Evolutionary conservation across 2,113 vertebrate species (phyloP).

Genomic region (Amblyornis subalaris): DNA sequence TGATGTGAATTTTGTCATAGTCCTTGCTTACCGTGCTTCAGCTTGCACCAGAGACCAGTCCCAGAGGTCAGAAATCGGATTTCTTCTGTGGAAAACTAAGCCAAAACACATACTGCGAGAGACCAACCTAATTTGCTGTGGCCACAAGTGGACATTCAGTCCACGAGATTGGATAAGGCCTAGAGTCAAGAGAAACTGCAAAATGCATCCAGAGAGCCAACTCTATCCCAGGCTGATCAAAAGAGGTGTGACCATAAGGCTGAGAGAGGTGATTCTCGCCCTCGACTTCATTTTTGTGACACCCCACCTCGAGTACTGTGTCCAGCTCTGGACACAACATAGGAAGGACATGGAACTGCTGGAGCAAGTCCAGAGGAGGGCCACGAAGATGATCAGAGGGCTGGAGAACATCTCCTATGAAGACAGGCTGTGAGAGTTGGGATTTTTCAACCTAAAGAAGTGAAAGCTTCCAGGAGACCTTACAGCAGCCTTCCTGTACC

Average conservation of each 20-base stretch:
- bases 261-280: background rate
- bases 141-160: fast-evolving
- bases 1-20: background rate
- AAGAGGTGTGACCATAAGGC: background rate
- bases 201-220: background rate
- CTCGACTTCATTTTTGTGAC: background rate
- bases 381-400: background rate
- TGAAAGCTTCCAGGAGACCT: fast-evolving
- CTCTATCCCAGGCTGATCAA: background rate
- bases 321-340: background rate
- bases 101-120: background rate
- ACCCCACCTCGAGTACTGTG: background rate
- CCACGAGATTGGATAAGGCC: background rate
- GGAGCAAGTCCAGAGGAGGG: fast-evolving
- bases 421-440: background rate
- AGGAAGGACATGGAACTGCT: background rate
- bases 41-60: background rate
- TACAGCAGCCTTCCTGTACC: background rate
- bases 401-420: background rate
- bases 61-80: background rate
- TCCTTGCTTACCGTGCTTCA: fast-evolving
- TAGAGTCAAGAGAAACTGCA: background rate
- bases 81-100: background rate
- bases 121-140: background rate
- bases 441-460: background rate